Evolutionary conservation across 2,888 invertebrate genomes (phyloP), one percentile per base, ranked within the genome.

Genomic region (Chloromyia formosa): DNA sequence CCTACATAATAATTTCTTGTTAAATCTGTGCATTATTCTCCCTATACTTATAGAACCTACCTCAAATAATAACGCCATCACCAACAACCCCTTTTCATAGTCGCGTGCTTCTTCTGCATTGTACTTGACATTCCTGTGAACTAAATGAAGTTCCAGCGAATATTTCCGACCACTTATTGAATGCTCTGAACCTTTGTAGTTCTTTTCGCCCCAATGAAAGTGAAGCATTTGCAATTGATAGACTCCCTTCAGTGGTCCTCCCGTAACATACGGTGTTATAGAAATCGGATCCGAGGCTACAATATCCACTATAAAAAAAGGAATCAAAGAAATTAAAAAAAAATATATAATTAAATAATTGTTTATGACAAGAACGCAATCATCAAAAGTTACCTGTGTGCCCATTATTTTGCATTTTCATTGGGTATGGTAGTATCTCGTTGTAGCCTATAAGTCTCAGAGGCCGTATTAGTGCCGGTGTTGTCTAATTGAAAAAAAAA

Each of bases 121-220:
- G 82, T 94, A 94, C 79, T 89, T 90, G 82, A 87, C 89, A 82
- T 93, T 93, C 80, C 89, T 90, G 82, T 93, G 93, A 75, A 94
- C 91, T 80, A 94, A 89, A 82, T 95, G 94, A 90, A 94, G 91
- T 87, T 95, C 93, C 84, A 93, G 88, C 0, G 93, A 92, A 79
- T 90, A 90, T 79, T 92, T 89, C 82, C 91, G 88, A 79, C 91
- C 92, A 81, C 93, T 92, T 64, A 93, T 87, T 53, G 90, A 88
- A 82, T 93, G 93, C 81, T 93, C 93, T 0, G 93, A 91, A 27
- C 93, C 93, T 16, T 90, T 88, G 85, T 90, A 90, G 86, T 93
- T 92, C 84, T 89, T 90, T 80, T 89, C 88, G 22, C 90, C 85
- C 93, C 93, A 93, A 83, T 93, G 93, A 85, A 93, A 93, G 81